phyloP scores from a whole-genome alignment of 1,140 invertebrate genomes.

The Uloborus diversus region DNA sequence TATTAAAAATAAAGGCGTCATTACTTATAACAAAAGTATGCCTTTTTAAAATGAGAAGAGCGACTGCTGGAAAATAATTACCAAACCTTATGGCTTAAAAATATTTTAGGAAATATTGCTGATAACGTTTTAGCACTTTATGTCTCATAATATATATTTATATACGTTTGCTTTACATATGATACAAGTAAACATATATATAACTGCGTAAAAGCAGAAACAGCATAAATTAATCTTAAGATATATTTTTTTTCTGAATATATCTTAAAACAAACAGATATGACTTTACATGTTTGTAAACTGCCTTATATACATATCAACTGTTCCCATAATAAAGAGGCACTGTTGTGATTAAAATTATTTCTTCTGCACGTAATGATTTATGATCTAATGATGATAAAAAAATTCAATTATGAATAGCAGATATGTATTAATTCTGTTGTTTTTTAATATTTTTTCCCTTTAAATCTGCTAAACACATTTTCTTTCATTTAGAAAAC shows the following conservation, averaged over 20 bases:
- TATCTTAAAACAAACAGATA: background rate
- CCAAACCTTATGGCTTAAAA: constrained; percentile 35
- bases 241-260: background rate
- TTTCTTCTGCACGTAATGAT: background rate
- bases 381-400: background rate
- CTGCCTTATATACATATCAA: constrained; percentile 25
- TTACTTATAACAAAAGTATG: constrained; percentile 15
- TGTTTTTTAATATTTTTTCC: background rate
- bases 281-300: constrained; percentile 39
- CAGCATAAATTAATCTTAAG: background rate
- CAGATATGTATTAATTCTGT: constrained; percentile 52
- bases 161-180: background rate
- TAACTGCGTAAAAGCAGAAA: background rate
- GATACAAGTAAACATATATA: background rate
- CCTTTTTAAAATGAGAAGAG: constrained; percentile 37
- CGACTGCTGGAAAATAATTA: constrained; percentile 30
- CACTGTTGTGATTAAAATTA: constrained; percentile 50
- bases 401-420: constrained; percentile 40
- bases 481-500: background rate
- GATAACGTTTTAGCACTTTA: background rate
- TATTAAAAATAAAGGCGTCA: constrained; percentile 22
- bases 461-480: constrained; percentile 42
- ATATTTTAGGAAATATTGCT: background rate
- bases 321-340: constrained; percentile 51
- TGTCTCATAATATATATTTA: background rate